Conservation (phyloP, 2,888 invertebrate genomes). For the Matsumyia berberina region DNA sequence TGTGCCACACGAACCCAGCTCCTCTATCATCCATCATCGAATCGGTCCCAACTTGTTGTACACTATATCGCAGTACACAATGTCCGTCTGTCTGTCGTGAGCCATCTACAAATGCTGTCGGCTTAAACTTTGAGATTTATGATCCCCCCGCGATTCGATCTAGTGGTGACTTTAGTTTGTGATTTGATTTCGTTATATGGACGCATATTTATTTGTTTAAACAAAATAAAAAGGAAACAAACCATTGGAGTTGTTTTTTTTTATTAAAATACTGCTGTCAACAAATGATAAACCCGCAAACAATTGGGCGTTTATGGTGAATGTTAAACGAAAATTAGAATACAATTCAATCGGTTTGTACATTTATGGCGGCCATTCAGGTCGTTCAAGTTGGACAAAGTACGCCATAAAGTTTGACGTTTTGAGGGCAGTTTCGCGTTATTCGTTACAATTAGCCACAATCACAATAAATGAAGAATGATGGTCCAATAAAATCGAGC, state of each 20-base stretch:
- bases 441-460: conserved; percentile 46
- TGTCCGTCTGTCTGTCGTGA: conserved; percentile 37
- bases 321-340: conserved; percentile 62
- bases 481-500: conserved; percentile 53
- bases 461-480: conserved; percentile 49
- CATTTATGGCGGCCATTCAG: conserved; percentile 58
- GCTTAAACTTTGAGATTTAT: conserved; percentile 53
- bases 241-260: neutral
- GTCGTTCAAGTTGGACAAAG: conserved; percentile 44
- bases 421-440: conserved; percentile 42
- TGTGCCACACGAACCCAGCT: conserved; percentile 13
- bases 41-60: conserved; percentile 29
- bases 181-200: conserved; percentile 50
- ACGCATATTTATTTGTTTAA: conserved; percentile 36
- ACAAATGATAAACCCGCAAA: conserved; percentile 58
- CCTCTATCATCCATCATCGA: conserved; percentile 27
- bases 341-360: conserved; percentile 61
- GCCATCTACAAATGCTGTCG: conserved; percentile 41
- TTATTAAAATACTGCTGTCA: conserved; percentile 56
- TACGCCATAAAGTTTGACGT: conserved; percentile 43
- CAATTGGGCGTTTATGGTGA: conserved; percentile 57
- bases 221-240: neutral
- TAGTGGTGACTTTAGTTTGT: conserved; percentile 44
- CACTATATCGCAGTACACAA: conserved; percentile 12
- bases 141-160: conserved; percentile 23